Base-by-base conservation (phyloP, 2,888 invertebrate species). In the Cyclophora albipunctata region DNA sequence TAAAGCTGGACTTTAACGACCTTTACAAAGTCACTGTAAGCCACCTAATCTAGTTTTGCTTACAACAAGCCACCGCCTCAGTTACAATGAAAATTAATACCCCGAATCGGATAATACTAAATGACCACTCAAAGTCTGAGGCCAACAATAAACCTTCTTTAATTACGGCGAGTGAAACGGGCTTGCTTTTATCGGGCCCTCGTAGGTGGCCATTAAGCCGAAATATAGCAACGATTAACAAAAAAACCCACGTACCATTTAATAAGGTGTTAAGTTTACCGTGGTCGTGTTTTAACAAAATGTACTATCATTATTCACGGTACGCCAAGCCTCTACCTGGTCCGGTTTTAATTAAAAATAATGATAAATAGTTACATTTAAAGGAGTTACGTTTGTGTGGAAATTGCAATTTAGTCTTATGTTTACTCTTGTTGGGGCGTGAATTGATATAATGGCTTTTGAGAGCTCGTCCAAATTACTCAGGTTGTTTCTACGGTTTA, bases 181-280 rank as follows among this genome's bases (percentile, higher is more conserved):
- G 79, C 77, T 75, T 77, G 68, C 81, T 77, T 80, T 84, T 81
- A 85, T 78, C 83, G 81, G 69, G 59, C 69, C 69, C 69, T 67
- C 74, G 78, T 82, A 80, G 76, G 76, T 75, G 73, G 78, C 71
- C 78, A 71, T 84, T 87, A 80, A 73, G 74, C 75, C 78, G 69
- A 84, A 84, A 84, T 84, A 84, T 79, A 73, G 79, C 74, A 69
- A 70, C 79, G 81, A 86, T 86, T 85, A 86, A 79, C 82, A 81
- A 84, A 85, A 78, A 87, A 84, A 81, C 75, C 78, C 73, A 71
- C 76, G 75, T 75, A 59, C 64, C 67, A 61, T 73, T 84, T 84
- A 83, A 86, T 82, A 82, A 81, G 80, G 84, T 85, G 84, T 83
- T 82, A 81, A 84, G 76, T 80, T 81, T 75, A 71, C 75, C 73